Evolutionary conservation across 2,888 invertebrate genomes (phyloP), one percentile per base, ranked within the genome.

Genomic region (Tinea semifulvella): DNA sequence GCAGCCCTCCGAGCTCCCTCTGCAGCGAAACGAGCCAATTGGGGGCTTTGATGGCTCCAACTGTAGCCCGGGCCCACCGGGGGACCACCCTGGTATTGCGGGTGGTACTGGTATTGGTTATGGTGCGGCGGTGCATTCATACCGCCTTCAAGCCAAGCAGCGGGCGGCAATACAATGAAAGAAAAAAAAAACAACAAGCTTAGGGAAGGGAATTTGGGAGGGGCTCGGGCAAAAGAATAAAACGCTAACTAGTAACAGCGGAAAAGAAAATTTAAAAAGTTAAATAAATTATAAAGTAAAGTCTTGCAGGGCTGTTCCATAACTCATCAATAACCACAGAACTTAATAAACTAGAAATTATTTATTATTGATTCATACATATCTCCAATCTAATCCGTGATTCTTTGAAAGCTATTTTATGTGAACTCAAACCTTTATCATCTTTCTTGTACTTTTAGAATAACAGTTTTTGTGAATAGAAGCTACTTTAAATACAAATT

Each of bases 41-140:
- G 43, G 63, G 65, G 74, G 46, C 22, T 26, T 66, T 65, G 58
- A 56, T 58, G 52, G 54, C 56, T 57, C 61, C 62, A 58, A 48
- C 61, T 63, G 52, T 60, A 63, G 6, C 22, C 27, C 10, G 40
- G 35, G 54, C 62, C 63, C 66, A 66, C 51, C 54, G 62, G 58
- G 45, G 66, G 66, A 56, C 71, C 74, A 60, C 75, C 73, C 60
- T 67, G 72, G 71, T 79, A 79, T 68, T 68, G 74, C 55, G 73
- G 76, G 70, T 76, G 77, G 75, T 80, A 76, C 76, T 75, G 75
- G 73, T 79, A 79, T 71, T 72, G 75, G 65, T 77, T 77, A 79
- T 80, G 79, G 73, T 76, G 77, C 62, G 74, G 66, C 79, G 80
- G 80, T 77, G 80, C 79, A 80, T 80, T 80, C 80, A 80, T 76